A percentile compares a stretch with the other conserved stretches of the same genome.
phyloP scores from a whole-genome alignment of 2,797 vertebrate genomes.

The Eulemur mongoz region DNA sequence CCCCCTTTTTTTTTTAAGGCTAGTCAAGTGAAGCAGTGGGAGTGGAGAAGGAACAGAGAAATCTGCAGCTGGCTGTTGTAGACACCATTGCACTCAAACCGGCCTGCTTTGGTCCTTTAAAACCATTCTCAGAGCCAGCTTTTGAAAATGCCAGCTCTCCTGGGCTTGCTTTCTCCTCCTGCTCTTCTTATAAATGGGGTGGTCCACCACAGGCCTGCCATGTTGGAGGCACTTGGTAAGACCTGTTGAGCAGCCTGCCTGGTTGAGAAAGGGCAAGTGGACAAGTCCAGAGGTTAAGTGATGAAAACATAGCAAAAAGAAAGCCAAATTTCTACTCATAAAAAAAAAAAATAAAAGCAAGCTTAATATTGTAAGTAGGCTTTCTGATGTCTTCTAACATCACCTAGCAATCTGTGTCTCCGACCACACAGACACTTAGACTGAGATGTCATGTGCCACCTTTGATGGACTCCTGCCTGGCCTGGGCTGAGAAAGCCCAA shows the following conservation, averaged over 20 bases:
- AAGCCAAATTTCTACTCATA: background rate
- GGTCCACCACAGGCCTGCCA: accelerated
- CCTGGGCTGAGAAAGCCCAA: background rate
- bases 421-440: background rate
- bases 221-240: background rate
- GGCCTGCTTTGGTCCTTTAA: background rate
- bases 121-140: background rate
- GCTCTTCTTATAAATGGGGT: background rate
- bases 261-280: background rate
- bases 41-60: background rate
- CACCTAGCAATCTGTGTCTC: background rate
- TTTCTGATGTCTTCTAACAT: background rate
- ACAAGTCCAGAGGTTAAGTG: background rate
- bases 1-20: background rate
- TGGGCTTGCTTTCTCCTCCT: background rate
- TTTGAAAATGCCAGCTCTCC: background rate
- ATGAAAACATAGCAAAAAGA: background rate
- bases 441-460: background rate
- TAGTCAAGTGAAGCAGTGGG: background rate
- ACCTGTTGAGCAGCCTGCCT: background rate
- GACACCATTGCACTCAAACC: background rate
- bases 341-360: background rate
- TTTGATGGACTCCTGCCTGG: background rate
- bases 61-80: background rate
- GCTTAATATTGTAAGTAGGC: background rate